A percentile compares a stretch with the other conserved stretches of the same genome.
phyloP scores from a whole-genome alignment of 1,140 invertebrate species.

The Teleopsis dalmanni region DNA sequence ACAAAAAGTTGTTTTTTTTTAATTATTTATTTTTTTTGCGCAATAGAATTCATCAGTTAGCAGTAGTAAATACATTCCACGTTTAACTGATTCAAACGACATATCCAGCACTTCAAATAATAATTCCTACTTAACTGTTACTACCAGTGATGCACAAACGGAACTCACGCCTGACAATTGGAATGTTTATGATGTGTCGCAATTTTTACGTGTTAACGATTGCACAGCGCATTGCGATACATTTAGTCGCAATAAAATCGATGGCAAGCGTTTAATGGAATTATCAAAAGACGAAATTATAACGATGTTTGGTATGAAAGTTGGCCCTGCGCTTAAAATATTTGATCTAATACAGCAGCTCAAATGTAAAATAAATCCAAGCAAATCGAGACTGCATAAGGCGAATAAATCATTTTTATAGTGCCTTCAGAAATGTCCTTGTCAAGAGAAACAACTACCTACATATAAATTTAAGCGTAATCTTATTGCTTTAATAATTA shows the following conservation, averaged over 20 bases:
- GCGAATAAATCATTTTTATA: slow-evolving; percentile 43
- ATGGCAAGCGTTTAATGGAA: slow-evolving; percentile 69
- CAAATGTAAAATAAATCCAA: slow-evolving; percentile 49
- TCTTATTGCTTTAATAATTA: no score
- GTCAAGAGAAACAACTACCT: no score
- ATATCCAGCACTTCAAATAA: slow-evolving; percentile 14
- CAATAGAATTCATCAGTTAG: slow-evolving; percentile 35
- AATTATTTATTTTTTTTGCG: slow-evolving; percentile 14
- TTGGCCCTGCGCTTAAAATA: slow-evolving; percentile 89
- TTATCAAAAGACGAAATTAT: slow-evolving; percentile 85
- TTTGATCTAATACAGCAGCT: slow-evolving; percentile 83
- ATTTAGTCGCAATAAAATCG: slow-evolving; percentile 65
- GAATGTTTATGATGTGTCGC: slow-evolving; percentile 75
- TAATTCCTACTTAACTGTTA: slow-evolving; percentile 9
- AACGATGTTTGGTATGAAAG: slow-evolving; percentile 82
- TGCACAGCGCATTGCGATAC: slow-evolving; percentile 81
- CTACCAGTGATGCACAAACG: slow-evolving; percentile 36
- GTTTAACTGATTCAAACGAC: slow-evolving; percentile 28
- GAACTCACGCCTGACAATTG: slow-evolving; percentile 67
- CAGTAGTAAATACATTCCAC: slow-evolving; percentile 43
- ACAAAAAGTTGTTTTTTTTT: neutral
- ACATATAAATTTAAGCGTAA: no score
- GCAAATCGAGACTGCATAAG: slow-evolving; percentile 38
- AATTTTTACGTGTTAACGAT: slow-evolving; percentile 82
- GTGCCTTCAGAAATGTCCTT: slow-evolving; percentile 15